phyloP scores from a whole-genome alignment of 2,113 vertebrate genomes.

The Bos taurus region ARS-UCD2.0 NC_037344.1:35703001-35703500 shows the following conservation, averaged over 20 bases:
- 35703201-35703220: not conserved
- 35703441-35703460: constrained; percentile 16
- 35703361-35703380: not conserved
- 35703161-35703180: not conserved
- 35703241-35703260: not conserved
- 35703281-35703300: not conserved
- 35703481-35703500: not conserved
- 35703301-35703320: not conserved
- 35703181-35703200: not conserved
- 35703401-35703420: constrained; percentile 22
- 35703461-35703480: not conserved
- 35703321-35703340: not conserved
- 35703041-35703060: not conserved
- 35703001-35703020: not conserved
- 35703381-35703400: not conserved
- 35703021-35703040: not conserved
- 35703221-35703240: not conserved
- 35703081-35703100: not conserved
- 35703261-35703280: constrained; percentile 19
- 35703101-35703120: not conserved
- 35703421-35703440: not conserved
- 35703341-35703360: not conserved
- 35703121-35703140: not conserved
- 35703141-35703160: not conserved
- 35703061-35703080: not conserved